A percentile compares a stretch with the other conserved stretches of the same genome.
Conservation (phyloP, 2,113 vertebrate genomes). For the Psophia crepitans region DNA sequence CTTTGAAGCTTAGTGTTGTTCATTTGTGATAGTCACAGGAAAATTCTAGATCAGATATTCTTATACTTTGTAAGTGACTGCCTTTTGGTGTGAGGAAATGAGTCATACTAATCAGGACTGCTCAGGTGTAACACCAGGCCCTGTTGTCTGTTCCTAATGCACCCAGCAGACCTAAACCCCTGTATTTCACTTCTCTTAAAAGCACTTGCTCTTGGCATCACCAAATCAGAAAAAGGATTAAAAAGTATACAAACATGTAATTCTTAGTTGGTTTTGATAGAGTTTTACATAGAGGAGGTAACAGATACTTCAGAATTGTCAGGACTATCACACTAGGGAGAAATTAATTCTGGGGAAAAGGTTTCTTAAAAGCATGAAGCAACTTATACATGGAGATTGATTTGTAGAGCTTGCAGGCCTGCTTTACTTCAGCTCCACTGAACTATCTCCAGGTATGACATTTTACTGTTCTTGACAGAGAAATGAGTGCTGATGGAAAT, state of each 20-base stretch:
- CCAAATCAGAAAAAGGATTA: not conserved
- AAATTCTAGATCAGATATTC: not conserved
- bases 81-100: not conserved
- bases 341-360: constrained; percentile 60
- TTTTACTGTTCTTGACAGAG: constrained; percentile 44
- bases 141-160: not conserved
- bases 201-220: constrained; percentile 2
- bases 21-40: not conserved
- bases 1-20: not conserved
- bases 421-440: constrained; percentile 62
- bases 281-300: constrained; percentile 12
- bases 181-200: not conserved
- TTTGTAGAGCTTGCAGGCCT: constrained; percentile 38
- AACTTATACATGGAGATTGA: constrained; percentile 16
- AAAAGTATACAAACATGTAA: not conserved
- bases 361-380: constrained; percentile 55
- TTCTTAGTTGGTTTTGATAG: constrained; percentile 1
- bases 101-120: not conserved
- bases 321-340: constrained; percentile 45
- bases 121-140: not conserved
- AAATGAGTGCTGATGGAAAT: constrained; percentile 51
- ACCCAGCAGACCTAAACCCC: not conserved
- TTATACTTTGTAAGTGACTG: not conserved
- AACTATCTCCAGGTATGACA: constrained; percentile 43
- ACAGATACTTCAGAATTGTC: constrained; percentile 55